Evolutionary conservation across 1,140 invertebrate species (phyloP).

Genomic region (Pseudoatta argentina): DNA sequence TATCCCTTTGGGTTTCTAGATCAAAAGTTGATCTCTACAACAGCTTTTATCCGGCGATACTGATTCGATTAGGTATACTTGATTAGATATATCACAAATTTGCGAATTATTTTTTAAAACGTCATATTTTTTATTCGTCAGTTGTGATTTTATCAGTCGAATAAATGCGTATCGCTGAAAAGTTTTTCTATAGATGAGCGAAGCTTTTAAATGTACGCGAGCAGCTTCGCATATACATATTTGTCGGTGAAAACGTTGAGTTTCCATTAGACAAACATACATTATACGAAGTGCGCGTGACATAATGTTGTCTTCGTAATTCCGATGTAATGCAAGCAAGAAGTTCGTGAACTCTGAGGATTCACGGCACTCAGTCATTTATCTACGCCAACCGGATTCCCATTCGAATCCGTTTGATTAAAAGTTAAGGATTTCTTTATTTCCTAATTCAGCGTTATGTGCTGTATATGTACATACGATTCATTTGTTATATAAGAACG

Average conservation of each 20-base stretch:
- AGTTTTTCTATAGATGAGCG: not conserved
- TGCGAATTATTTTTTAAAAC: not conserved
- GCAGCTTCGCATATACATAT: constrained; percentile 6
- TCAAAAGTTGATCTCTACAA: not conserved
- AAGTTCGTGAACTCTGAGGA: not conserved
- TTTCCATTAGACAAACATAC: constrained; percentile 12
- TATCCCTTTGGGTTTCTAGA: not conserved
- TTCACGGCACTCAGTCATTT: not conserved
- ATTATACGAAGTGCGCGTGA: not conserved
- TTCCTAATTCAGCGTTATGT: not conserved
- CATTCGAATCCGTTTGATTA: not conserved
- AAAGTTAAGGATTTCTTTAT: not conserved
- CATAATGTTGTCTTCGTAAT: not conserved
- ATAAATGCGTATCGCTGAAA: not conserved
- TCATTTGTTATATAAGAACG: not conserved
- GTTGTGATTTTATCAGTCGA: constrained; percentile 7
- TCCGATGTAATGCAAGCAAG: not conserved
- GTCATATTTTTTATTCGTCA: not conserved
- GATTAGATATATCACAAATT: not conserved
- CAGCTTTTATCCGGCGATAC: not conserved
- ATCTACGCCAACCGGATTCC: not conserved
- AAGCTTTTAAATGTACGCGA: constrained; percentile 25
- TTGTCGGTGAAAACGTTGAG: constrained; percentile 30
- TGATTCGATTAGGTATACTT: not conserved
- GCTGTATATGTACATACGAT: not conserved